Evolutionary conservation across 2,113 vertebrate species (phyloP).

Genomic region (Neogale vison): DNA sequence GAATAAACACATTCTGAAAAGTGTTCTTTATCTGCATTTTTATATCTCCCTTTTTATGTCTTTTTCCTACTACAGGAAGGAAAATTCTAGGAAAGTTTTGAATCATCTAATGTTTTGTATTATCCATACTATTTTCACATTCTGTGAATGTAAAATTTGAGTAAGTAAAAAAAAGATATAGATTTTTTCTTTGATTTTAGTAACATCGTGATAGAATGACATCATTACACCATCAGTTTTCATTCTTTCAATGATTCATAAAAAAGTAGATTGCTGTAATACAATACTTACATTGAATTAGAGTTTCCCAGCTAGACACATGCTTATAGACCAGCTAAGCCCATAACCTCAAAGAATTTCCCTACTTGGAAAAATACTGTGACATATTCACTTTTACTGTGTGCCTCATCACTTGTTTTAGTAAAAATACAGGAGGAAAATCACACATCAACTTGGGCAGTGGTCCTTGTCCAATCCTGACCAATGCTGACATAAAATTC

Average conservation of each 20-base stretch:
- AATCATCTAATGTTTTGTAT: neutral
- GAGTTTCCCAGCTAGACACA: neutral
- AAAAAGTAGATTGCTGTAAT: neutral
- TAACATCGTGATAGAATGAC: neutral
- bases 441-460: neutral
- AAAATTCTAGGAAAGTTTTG: neutral
- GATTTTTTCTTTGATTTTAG: neutral
- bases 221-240: neutral
- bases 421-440: neutral
- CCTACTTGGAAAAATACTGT: neutral
- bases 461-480: neutral
- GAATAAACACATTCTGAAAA: neutral
- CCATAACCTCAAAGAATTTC: neutral
- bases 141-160: neutral
- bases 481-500: neutral
- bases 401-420: neutral
- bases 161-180: neutral
- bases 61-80: neutral
- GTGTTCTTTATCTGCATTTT: neutral
- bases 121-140: neutral
- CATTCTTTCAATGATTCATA: neutral
- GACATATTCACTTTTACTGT: neutral
- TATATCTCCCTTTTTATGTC: neutral
- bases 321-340: neutral
- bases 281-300: neutral